A percentile compares a stretch with the other conserved stretches of the same genome.
phyloP scores from a whole-genome alignment of 2,797 vertebrate genomes.

The Rallus crepitans region DNA sequence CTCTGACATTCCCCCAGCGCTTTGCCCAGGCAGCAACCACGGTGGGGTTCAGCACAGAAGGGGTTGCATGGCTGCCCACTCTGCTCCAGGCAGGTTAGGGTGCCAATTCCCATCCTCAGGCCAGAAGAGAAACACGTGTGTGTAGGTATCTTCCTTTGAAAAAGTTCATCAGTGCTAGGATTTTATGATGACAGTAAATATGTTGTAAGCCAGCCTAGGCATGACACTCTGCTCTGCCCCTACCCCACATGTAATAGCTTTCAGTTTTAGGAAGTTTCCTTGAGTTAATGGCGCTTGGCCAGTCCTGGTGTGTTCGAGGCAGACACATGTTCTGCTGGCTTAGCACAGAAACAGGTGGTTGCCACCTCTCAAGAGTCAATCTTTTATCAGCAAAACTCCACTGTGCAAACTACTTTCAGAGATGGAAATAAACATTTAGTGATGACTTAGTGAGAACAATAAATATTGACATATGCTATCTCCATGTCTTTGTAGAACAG shows the following conservation, averaged over 20 bases:
- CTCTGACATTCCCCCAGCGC: background rate
- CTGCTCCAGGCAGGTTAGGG: accelerated
- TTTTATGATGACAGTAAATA: background rate
- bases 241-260: background rate
- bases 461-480: background rate
- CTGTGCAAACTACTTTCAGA: slow-evolving; percentile 15
- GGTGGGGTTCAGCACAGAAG: accelerated
- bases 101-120: background rate
- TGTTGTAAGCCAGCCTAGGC: background rate
- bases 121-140: background rate
- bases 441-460: slow-evolving; percentile 31
- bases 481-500: background rate
- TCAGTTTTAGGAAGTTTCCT: background rate
- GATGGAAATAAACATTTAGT: background rate
- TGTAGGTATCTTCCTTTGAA: background rate
- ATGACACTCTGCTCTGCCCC: background rate
- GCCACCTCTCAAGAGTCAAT: background rate
- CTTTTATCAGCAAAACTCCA: slow-evolving; percentile 2
- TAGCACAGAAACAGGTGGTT: background rate
- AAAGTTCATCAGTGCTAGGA: background rate
- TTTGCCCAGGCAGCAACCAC: background rate
- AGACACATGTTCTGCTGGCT: background rate
- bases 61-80: background rate
- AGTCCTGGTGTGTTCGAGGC: background rate
- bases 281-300: background rate